phyloP scores from a whole-genome alignment of 2,113 vertebrate genomes.

The Hepsetus odoe region DNA sequence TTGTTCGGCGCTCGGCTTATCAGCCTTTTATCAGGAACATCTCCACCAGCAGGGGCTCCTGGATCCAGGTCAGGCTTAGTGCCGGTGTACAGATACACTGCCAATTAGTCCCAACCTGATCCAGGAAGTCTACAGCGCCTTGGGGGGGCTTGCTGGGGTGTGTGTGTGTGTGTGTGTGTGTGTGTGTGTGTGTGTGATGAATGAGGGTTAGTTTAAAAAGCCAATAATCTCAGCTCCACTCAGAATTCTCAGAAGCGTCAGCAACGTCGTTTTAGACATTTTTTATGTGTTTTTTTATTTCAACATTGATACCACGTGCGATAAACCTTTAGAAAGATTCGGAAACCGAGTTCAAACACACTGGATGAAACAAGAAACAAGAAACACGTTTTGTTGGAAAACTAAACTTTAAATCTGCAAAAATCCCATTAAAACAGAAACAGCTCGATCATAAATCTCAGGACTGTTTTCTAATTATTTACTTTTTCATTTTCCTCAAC shows the following conservation, averaged over 20 bases:
- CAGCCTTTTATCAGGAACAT: slow-evolving; percentile 2
- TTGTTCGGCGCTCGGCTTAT: not conserved
- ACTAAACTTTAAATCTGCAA: no score
- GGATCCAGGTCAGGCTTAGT: slow-evolving; percentile 1
- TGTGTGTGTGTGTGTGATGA: not conserved
- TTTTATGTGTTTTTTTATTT: not conserved
- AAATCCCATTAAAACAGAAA: no score
- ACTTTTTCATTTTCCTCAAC: no score
- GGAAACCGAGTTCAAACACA: no score
- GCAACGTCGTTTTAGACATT: not conserved
- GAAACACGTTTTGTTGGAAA: no score
- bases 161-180: not conserved
- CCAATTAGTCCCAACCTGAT: not conserved
- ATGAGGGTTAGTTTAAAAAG: not conserved
- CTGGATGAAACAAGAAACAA: no score
- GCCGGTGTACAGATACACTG: not conserved
- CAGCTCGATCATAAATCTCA: no score
- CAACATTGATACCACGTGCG: no score
- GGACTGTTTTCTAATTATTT: no score
- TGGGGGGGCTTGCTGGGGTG: not conserved
- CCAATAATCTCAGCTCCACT: not conserved
- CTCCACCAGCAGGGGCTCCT: not conserved
- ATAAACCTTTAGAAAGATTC: no score
- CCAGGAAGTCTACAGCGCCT: not conserved
- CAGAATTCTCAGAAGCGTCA: not conserved